phyloP scores from a whole-genome alignment of 2,113 vertebrate genomes.

The Microtus richardsoni region DNA sequence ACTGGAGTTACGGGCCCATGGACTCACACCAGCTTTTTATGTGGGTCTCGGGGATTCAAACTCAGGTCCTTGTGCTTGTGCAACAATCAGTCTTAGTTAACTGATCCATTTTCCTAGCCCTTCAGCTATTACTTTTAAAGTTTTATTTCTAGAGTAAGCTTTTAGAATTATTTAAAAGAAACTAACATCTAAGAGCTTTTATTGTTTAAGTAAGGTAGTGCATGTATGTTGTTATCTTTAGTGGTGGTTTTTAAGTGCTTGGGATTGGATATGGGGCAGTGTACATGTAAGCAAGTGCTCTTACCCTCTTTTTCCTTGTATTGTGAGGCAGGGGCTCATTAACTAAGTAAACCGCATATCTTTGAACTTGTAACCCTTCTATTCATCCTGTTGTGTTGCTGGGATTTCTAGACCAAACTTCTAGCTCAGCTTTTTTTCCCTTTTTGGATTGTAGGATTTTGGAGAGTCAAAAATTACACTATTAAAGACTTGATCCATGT shows the following conservation, averaged over 20 bases:
- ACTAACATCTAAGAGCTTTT: conserved; percentile 31
- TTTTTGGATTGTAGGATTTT: conserved; percentile 14
- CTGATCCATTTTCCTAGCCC: background rate
- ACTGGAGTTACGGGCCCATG: background rate
- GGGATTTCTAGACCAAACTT: background rate
- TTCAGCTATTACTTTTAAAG: background rate
- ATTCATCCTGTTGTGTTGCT: background rate
- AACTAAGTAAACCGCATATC: background rate
- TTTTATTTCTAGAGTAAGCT: conserved; percentile 48
- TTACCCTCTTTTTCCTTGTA: background rate
- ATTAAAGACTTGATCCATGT: conserved; percentile 13
- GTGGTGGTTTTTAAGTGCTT: background rate
- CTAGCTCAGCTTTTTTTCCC: background rate
- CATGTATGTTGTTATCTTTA: conserved; percentile 26
- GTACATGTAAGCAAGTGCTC: background rate
- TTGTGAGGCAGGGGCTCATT: background rate
- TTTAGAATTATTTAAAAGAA: conserved; percentile 48
- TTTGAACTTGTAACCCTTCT: background rate
- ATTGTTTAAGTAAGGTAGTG: conserved; percentile 17
- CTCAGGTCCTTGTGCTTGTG: background rate
- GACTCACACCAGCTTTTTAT: background rate
- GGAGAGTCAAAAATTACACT: background rate
- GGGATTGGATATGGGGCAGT: background rate
- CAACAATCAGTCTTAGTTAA: background rate
- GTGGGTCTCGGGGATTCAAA: background rate